Conservation (phyloP, 2,888 invertebrate species). For the Diabrotica balteata region DNA sequence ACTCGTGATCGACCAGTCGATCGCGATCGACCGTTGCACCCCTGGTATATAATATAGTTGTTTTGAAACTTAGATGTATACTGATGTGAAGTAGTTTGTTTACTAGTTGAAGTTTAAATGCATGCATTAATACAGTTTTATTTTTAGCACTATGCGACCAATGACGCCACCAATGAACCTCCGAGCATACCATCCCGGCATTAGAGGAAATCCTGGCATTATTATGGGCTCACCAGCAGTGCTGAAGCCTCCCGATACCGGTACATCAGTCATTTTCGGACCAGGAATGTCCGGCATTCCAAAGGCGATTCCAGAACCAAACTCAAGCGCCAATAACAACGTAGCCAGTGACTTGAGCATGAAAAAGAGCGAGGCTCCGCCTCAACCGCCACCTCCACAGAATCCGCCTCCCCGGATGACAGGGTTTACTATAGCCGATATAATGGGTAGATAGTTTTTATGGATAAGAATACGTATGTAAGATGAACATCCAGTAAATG, state of each 20-base stretch:
- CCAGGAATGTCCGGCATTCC: conserved; percentile 34
- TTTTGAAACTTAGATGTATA: too few relatives aligned
- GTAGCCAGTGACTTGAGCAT: conserved; percentile 59
- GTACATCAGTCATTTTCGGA: conserved; percentile 34
- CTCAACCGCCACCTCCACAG: conserved; percentile 56
- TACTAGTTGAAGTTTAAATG: too few relatives aligned
- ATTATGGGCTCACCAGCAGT: conserved; percentile 46
- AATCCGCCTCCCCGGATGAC: conserved; percentile 70
- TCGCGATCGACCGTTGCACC: too few relatives aligned
- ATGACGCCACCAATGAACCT: conserved; percentile 53
- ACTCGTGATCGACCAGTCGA: too few relatives aligned
- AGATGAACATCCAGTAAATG: too few relatives aligned
- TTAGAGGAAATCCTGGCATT: conserved; percentile 45
- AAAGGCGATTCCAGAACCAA: conserved; percentile 31
- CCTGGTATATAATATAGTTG: too few relatives aligned
- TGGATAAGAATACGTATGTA: background rate
- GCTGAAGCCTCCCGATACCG: conserved; percentile 57
- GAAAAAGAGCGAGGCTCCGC: conserved; percentile 53
- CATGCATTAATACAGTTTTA: background rate
- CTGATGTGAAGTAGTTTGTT: too few relatives aligned
- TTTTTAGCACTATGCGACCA: conserved; percentile 51
- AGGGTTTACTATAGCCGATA: conserved; percentile 90
- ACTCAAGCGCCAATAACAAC: conserved; percentile 44
- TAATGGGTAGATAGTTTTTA: conserved; percentile 77
- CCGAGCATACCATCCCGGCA: conserved; percentile 47